Base-by-base conservation (phyloP, 2,113 vertebrate genomes). In the Dasyornis broadbenti region DNA sequence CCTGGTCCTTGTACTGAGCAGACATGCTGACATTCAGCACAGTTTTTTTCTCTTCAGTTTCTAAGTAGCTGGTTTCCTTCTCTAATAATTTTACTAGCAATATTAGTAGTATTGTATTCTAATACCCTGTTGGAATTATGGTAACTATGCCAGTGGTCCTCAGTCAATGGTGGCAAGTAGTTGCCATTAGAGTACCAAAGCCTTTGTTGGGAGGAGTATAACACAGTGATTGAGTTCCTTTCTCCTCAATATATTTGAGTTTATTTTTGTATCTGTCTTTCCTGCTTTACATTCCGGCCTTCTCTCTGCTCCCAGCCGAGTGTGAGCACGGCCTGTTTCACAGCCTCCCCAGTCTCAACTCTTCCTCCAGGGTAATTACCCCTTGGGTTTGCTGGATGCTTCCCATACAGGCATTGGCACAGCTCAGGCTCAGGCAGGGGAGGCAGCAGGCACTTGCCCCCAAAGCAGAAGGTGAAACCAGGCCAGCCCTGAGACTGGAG, bases 321-420 rank as follows among this genome's bases (percentile, higher is more conserved):
- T 4, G 4, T 33, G 15, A 77, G 4, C 2, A 1, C 31, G 27
- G 3, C 13, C 15, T 7, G 2, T n/a, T 68, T 52, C 14, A 21
- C 28, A 64, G 20, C 26, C 9, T 82, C 2, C 26, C 7, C 45
- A 42, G 17, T 3, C 13, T 47, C 35, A 77, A 45, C n/a, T n/a
- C 13, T 47, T 22, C 3, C 3, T 8, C 6, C 6, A 37, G n/a
- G 19, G 9, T 23, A 52, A 24, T 0, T 5, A 30, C 12, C 1
- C 13, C 30, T 28, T 27, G 45, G 9, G 4, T 69, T 85, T 50
- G 5, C 21, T 6, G 4, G 45, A n/a, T 14, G n/a, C n/a, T 30
- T 60, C 16, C 39, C 13, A 21, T 0, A 0, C 28, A 59, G 52
- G 9, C 24, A 60, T 17, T 53, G 20, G 7, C 16, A 60, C 17